Conservation (phyloP, 2,888 invertebrate genomes). For the Cistogaster globosa region DNA sequence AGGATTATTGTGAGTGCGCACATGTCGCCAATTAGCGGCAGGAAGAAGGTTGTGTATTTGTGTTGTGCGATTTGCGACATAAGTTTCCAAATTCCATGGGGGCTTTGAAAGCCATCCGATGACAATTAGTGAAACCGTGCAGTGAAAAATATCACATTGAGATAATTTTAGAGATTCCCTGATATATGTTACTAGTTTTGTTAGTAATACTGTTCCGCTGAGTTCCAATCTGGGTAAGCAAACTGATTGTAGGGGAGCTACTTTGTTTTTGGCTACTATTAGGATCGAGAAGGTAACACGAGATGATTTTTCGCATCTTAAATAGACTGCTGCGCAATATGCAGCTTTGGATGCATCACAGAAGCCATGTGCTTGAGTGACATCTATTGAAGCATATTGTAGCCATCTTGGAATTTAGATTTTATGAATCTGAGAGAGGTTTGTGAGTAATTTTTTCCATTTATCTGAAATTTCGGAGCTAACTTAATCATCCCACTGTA, state of each 20-base stretch:
- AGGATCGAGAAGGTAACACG: constrained; percentile 10
- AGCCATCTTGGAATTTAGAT: constrained; percentile 39
- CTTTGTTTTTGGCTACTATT: constrained; percentile 46
- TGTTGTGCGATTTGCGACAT: constrained; percentile 20
- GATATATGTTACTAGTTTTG: constrained; percentile 2
- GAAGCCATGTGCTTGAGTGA: constrained; percentile 42
- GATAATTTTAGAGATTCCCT: neutral
- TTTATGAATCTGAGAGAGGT: constrained; percentile 3
- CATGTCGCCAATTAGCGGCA: constrained; percentile 5
- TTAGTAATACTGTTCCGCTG: constrained; percentile 8
- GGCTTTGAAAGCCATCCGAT: constrained; percentile 1
- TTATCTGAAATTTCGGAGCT: neutral
- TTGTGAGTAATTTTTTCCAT: constrained; percentile 20
- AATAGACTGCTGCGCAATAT: constrained; percentile 18
- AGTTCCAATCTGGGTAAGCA: constrained; percentile 9
- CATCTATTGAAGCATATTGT: neutral
- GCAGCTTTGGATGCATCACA: constrained; percentile 29
- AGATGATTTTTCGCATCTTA: neutral
- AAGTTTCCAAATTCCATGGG: constrained; percentile 26
- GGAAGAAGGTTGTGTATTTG: constrained; percentile 2
- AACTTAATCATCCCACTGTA: constrained; percentile 57
- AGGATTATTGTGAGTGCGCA: constrained; percentile 17
- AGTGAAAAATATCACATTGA: neutral
- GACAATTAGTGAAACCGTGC: constrained; percentile 19
- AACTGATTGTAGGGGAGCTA: constrained; percentile 14